Base-by-base conservation (phyloP, 1,140 invertebrate genomes). In the Aradophagus sp. region DNA sequence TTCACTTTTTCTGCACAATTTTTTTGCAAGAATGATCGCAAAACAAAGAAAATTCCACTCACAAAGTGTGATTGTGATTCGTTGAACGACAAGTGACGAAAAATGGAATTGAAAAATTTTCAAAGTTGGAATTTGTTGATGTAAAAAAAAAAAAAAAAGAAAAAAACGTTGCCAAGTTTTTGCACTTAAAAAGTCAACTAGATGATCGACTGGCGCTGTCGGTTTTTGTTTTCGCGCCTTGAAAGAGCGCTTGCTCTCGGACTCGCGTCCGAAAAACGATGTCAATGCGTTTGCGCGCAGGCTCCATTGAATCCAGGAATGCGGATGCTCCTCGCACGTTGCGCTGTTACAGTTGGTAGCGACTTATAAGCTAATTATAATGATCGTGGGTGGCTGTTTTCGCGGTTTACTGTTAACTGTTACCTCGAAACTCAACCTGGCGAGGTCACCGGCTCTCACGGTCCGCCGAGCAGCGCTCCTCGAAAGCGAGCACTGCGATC, bases 401-500 rank as follows among this genome's bases (percentile, higher is more conserved):
- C 56, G 59, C 59, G 66, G 65, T 62, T 62, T 75, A 75, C 75
- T 76, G 77, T 79, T 79, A 79, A 70, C 73, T 69, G 56, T 72
- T 77, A 79, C 79, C 79, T 79, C 77, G 73, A 79, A 79, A 77
- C 50, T 36, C 66, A 59, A 59, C 56, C 58, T 38, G 59, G 32
- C 23, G 77, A 79, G 76, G 76, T 77, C 77, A 75, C 74, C 66
- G 66, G 69, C 65, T 79, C 77, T 76, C 75, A 81, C 77, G 75
- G 71, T 81, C 71, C 62, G 73, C 44, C 68, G 77, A 77, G 52
- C 74, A 69, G 20, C 48, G 16, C 47, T 50, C 63, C 59, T 62
- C 71, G 69, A 73, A 58, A 62, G 39, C 20, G 44, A 19, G 13
- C 31, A 41, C 56, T 53, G 48, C 56, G 35, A 42, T 23, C 17